Percentiles rank a stretch among this genome's conserved stretches.
phyloP scores from a whole-genome alignment of 2,888 invertebrate genomes.

The Lymantria monacha region DNA sequence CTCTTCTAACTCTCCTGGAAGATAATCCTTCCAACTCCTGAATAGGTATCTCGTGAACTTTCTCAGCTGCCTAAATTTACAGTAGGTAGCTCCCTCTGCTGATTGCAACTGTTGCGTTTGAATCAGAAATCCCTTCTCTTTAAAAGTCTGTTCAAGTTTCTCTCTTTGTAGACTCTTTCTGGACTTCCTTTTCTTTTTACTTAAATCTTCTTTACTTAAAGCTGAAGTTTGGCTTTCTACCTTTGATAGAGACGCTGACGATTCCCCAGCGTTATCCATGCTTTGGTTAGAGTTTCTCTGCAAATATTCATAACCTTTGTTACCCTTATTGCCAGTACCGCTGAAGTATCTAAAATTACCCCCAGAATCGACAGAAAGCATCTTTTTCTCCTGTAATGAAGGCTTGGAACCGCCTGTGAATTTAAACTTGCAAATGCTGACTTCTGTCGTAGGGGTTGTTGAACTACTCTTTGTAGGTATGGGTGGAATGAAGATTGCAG shows the following conservation, averaged over 20 bases:
- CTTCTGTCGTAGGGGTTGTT: conserved; percentile 90
- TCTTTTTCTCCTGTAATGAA: conserved; percentile 94
- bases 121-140: conserved; percentile 95
- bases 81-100: conserved; percentile 96
- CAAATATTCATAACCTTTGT: conserved; percentile 90
- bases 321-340: conserved; percentile 91
- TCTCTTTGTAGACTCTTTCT: conserved; percentile 92
- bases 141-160: conserved; percentile 94
- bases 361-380: conserved; percentile 94
- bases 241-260: conserved; percentile 40
- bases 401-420: conserved; percentile 96
- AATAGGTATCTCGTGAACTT: conserved; percentile 96
- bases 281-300: conserved; percentile 85
- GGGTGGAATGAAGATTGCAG: conserved; percentile 92
- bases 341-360: conserved; percentile 94
- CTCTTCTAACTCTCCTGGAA: conserved; percentile 88
- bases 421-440: conserved; percentile 96
- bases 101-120: conserved; percentile 96
- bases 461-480: conserved; percentile 88
- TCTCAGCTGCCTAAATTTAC: conserved; percentile 94
- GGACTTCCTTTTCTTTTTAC: conserved; percentile 87
- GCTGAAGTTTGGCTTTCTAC: conserved; percentile 25
- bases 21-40: conserved; percentile 95
- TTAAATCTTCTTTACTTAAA: conserved; percentile 61
- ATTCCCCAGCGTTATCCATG: conserved; percentile 35